phyloP scores from a whole-genome alignment of 2,113 vertebrate genomes.

The Rhinolophus ferrumequinum region DNA sequence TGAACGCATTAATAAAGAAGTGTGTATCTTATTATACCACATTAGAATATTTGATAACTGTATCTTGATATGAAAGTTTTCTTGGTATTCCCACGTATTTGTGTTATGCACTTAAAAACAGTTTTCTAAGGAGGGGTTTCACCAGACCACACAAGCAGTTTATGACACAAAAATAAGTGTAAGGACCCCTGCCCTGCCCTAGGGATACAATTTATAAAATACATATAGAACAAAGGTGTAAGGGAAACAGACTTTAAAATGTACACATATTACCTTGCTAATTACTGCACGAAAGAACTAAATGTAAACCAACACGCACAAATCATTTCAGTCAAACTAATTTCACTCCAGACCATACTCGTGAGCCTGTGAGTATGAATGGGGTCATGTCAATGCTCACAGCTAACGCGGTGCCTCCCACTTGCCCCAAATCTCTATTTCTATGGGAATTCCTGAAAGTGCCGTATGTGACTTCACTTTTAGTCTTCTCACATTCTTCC shows the following conservation, averaged over 20 bases:
- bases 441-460: no score
- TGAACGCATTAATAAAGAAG: background rate
- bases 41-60: background rate
- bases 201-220: background rate
- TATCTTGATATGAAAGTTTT: background rate
- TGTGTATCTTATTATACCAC: background rate
- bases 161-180: no score
- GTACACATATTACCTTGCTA: background rate
- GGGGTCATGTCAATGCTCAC: no score
- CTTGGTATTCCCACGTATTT: background rate
- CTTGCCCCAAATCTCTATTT: no score
- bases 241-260: background rate
- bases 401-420: no score
- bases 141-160: no score
- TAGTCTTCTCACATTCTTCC: no score
- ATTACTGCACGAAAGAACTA: background rate
- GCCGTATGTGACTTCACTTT: no score
- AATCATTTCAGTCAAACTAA: background rate
- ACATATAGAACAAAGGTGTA: background rate
- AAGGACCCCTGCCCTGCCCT: no score
- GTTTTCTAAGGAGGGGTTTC: no score
- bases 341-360: background rate
- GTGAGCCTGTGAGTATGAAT: background rate
- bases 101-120: background rate
- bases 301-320: background rate